Conservation (phyloP, 2,797 vertebrate genomes). For the Chrysocyon brachyurus region DNA sequence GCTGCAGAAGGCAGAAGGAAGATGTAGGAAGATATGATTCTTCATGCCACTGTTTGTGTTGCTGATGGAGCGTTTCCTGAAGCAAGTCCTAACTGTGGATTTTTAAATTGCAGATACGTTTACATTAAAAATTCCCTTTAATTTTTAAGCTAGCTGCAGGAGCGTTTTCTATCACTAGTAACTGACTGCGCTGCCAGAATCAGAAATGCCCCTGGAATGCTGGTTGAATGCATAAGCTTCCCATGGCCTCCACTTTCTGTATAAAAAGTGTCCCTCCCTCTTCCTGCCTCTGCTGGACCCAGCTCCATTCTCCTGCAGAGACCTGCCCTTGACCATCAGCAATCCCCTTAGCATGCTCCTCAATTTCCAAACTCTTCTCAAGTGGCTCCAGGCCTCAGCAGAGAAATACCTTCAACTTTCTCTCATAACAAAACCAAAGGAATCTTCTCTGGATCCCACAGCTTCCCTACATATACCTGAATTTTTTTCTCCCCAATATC, state of each 20-base stretch:
- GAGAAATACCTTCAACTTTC: background rate
- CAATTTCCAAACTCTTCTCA: background rate
- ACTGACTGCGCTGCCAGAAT: background rate
- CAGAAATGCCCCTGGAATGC: background rate
- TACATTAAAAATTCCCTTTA: background rate
- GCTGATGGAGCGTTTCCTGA: background rate
- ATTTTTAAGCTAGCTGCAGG: background rate
- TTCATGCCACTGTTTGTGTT: background rate
- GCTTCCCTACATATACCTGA: background rate
- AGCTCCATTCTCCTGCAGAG: accelerated
- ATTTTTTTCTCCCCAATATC: background rate
- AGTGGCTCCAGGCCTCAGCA: background rate
- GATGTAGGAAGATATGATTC: background rate
- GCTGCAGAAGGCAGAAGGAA: background rate
- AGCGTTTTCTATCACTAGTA: background rate
- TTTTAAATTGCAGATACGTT: background rate
- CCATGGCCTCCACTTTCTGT: background rate
- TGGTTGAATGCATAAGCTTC: background rate
- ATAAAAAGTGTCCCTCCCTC: background rate
- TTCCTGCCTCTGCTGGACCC: background rate
- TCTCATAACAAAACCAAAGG: background rate
- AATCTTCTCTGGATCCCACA: background rate
- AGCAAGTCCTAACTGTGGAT: background rate
- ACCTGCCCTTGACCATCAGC: background rate
- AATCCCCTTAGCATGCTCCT: background rate